Evolutionary conservation across 2,113 vertebrate genomes (phyloP), one percentile per base, ranked within the genome.

Genomic region (Tetraodon nigroviridis): DNA sequence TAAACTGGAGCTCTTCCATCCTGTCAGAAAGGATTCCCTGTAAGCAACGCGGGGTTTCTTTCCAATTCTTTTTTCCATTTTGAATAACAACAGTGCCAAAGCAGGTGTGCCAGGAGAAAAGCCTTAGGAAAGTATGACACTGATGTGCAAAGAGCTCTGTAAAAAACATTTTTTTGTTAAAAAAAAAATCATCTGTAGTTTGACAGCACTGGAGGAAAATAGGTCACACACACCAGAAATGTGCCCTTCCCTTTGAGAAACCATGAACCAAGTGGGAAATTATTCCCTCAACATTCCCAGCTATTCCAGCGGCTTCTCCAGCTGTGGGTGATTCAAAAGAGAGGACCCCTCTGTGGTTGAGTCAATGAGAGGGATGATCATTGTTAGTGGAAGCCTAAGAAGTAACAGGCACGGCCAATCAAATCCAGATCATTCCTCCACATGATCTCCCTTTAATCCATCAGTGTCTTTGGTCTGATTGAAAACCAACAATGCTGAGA

Each of bases 151-250:
- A 52, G 68, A 81, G 49, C 51, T 70, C 59, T 72, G 74, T 51
- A 59, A 37, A 77, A 75, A 82, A 75, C 65, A 76, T 20, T 61
- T 44, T 74, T 56, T 68, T 14, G 54, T 67, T n/a, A 17, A 16
- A 73, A 80, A 80, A 71, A 69, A 79, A 69, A 79, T 58, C 73
- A 77, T 75, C 71, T 87, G 72, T 69, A 84, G 57, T 47, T 55
- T 27, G 56, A 46, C 61, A 52, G 75, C 56, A 56, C 67, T 62
- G 61, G 70, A 75, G 77, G 73, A 86, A 91, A 89, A 89, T 89
- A 89, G 86, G 88, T 90, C 87, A 89, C 40, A 32, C 72, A 61
- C 74, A 64, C 62, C 67, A 79, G 75, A 82, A 87, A 73, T 60
- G 69, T 83, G 69, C 64, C 64, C 61, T 71, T 71, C 58, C 76